Evolutionary conservation across 2,797 vertebrate species (phyloP).

Genomic region (Pachyuromys duprasi): DNA sequence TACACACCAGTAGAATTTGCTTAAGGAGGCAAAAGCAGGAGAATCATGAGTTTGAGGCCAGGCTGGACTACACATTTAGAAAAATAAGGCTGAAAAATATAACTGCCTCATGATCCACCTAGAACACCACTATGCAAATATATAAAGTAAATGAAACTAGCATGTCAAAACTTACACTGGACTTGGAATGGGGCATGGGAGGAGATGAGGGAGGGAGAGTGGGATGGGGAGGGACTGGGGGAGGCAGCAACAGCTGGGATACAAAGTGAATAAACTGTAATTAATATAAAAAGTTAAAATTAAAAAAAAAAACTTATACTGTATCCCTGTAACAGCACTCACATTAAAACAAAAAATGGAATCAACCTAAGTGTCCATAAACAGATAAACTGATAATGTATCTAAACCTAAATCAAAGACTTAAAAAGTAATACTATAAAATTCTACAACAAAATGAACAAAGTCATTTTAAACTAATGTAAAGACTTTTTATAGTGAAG

Average conservation of each 20-base stretch:
- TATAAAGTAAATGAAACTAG: neutral
- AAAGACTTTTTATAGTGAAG: neutral
- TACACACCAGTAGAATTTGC: no score
- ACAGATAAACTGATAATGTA: neutral
- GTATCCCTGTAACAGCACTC: neutral
- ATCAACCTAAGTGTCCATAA: neutral
- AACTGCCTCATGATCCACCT: neutral
- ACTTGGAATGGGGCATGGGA: no score
- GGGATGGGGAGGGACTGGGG: no score
- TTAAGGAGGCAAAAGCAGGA: no score
- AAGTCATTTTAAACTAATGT: neutral
- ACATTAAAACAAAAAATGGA: neutral
- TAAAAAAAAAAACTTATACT: no score
- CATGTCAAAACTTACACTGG: neutral
- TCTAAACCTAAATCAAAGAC: constrained; percentile 16
- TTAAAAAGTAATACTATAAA: neutral
- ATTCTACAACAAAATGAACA: neutral
- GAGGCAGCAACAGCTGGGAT: no score
- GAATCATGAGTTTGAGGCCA: no score
- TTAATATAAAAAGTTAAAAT: no score
- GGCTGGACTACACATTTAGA: no score
- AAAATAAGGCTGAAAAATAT: neutral
- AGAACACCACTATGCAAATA: neutral
- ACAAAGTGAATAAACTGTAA: no score
- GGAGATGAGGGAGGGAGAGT: no score